Conservation (phyloP, 2,113 vertebrate species). For the Pseudolaguvia tuberculata region DNA sequence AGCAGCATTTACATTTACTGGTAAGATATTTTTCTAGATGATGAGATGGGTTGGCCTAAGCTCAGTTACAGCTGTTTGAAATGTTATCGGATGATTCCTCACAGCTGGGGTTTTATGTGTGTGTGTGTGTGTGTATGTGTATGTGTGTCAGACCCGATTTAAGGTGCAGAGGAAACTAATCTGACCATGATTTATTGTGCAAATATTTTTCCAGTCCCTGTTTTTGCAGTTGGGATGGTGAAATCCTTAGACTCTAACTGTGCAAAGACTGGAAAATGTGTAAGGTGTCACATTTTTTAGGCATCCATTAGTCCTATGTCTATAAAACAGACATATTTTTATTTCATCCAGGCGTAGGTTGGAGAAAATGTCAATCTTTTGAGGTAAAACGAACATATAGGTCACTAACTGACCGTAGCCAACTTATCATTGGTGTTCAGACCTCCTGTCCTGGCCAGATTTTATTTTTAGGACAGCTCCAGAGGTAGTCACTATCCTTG, state of each 20-base stretch:
- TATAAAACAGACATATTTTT: neutral
- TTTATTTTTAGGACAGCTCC: neutral
- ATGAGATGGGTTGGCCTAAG: slow-evolving; percentile 21
- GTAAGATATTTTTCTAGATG: slow-evolving; percentile 8
- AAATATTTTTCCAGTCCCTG: slow-evolving; percentile 20
- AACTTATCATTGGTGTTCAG: neutral
- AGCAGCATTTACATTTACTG: neutral
- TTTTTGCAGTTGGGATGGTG: neutral
- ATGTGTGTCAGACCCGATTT: neutral
- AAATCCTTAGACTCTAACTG: neutral
- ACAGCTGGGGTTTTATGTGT: slow-evolving; percentile 22
- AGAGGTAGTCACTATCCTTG: neutral
- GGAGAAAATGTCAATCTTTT: neutral
- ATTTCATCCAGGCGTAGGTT: neutral
- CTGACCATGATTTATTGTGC: neutral
- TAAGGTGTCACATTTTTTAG: neutral
- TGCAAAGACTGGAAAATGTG: neutral
- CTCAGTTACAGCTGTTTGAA: slow-evolving; percentile 27
- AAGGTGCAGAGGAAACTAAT: neutral
- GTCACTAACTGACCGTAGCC: neutral
- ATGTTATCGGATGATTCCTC: slow-evolving; percentile 39
- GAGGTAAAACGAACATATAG: neutral
- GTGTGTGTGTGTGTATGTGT: neutral
- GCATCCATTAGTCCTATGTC: neutral
- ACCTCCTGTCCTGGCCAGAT: too few relatives aligned